These are phyloP conservation scores for Neelides sp. DNA, from an alignment of 1,140 invertebrate species.

Conservation along the genomic window DNA sequence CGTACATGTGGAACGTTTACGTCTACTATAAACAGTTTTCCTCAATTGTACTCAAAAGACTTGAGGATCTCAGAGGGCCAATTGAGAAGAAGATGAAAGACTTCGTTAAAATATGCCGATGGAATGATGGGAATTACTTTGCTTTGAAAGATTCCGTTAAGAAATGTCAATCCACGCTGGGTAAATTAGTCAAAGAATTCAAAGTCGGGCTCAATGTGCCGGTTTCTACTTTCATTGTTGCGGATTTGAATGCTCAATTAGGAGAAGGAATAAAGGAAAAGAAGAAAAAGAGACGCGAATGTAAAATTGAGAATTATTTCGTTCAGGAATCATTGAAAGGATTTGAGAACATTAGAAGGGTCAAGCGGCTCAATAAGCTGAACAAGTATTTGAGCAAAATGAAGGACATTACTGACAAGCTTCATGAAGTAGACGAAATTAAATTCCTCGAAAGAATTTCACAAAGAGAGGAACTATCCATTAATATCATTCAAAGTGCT, in stretches of 20 bases:
- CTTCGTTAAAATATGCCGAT: slow-evolving; percentile 88
- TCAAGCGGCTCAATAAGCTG: slow-evolving; percentile 20
- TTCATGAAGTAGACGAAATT: slow-evolving; percentile 13
- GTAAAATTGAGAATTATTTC: slow-evolving; percentile 4
- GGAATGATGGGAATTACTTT: slow-evolving; percentile 91
- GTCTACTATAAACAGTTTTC: slow-evolving; percentile 73
- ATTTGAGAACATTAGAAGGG: background rate
- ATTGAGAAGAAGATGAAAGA: slow-evolving; percentile 85
- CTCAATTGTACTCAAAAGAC: slow-evolving; percentile 45
- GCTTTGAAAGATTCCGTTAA: slow-evolving; percentile 75
- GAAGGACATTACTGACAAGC: slow-evolving; percentile 39
- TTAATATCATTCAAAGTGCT: slow-evolving; percentile 48
- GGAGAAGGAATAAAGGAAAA: slow-evolving; percentile 6
- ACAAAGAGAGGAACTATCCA: slow-evolving; percentile 51
- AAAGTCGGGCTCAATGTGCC: slow-evolving; percentile 16
- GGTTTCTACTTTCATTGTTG: slow-evolving; percentile 10
- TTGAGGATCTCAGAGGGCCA: slow-evolving; percentile 54
- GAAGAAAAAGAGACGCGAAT: slow-evolving; percentile 7
- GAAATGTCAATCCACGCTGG: slow-evolving; percentile 73
- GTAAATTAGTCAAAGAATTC: slow-evolving; percentile 71
- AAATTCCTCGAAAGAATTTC: slow-evolving; percentile 35
- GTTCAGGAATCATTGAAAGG: slow-evolving; percentile 5
- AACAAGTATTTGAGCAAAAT: slow-evolving; percentile 43
- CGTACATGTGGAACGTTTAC: slow-evolving; percentile 71
- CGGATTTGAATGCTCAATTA: slow-evolving; percentile 7